These are phyloP conservation scores for Sarcophaga caerulescens DNA, from an alignment of 2,888 invertebrate species.

Conservation along the genomic window DNA sequence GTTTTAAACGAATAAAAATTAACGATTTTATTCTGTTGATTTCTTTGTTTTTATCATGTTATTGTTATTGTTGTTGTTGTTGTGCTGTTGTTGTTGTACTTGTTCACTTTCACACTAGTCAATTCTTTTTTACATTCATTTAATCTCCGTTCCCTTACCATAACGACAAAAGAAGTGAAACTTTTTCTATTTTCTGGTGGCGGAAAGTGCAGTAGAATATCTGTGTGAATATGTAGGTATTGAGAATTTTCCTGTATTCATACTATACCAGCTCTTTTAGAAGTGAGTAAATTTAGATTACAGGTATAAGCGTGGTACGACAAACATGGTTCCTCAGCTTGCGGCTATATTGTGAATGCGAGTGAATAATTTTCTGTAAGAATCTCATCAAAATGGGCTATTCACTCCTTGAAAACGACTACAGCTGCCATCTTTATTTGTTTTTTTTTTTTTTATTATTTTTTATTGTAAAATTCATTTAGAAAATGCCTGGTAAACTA, in stretches of 20 bases:
- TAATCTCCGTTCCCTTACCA: constrained; percentile 34
- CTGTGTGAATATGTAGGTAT: not conserved
- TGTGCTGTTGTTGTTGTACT: constrained; percentile 9
- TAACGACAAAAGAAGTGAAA: constrained; percentile 19
- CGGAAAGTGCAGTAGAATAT: not conserved
- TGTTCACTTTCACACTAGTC: constrained; percentile 44
- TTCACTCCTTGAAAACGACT: not conserved
- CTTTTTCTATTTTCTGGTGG: not conserved
- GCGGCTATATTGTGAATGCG: too few species aligned
- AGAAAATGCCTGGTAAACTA: constrained; percentile 34
- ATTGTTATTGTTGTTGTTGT: not conserved
- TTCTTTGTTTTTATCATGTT: not conserved
- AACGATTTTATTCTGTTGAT: not conserved
- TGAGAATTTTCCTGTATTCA: not conserved
- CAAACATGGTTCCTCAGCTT: too few species aligned
- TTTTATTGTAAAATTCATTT: too few species aligned
- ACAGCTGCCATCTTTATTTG: too few species aligned
- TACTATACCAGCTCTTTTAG: not conserved
- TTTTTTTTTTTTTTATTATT: too few species aligned
- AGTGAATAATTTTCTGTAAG: too few species aligned
- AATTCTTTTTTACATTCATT: constrained; percentile 37
- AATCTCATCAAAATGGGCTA: too few species aligned
- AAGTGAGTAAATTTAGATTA: too few species aligned
- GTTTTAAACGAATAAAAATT: too few species aligned
- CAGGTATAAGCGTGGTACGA: not conserved